Base-by-base conservation (phyloP, 2,113 vertebrate species). In the Collichthys lucidus region DNA sequence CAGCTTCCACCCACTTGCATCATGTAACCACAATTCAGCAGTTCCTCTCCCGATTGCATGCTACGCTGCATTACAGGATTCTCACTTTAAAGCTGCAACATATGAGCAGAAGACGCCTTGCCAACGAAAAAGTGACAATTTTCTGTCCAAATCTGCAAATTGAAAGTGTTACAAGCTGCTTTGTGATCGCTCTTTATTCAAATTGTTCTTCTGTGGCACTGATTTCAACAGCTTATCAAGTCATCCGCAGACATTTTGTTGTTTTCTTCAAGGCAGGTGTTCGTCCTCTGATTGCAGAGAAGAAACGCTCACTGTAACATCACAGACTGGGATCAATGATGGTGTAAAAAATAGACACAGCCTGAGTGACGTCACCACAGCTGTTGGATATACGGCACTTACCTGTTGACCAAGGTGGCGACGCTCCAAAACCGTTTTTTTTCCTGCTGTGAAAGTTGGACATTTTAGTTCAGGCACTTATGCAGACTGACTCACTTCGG, bases 1-100 rank as follows among this genome's bases (percentile, higher is more conserved):
- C 88, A 87, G 80, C 86, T 89, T 91, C 84, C 85, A 80, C 86
- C 89, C 88, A 92, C 84, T 76, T 80, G 88, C 90, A 79, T 88
- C 88, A 73, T 81, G 91, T 82, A 75, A 84, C 87, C 83, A 80
- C 83, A 84, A 76, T 78, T 86, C 64, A 71, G 82, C 67, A 56
- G 55, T 46, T 82, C 26, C 26, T 26, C 57, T 62, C 47, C 74
- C 82, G 67, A 65, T 71, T 61, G 71, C 82, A 42, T 15, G 70
- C 72, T 31, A 31, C 12, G 50, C 59, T 57, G 42, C 50, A 46
- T 22, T 22, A 20, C 72, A 70, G 20, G 22, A 29, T 73, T 86
- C 81, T 86, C 82, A 80, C 82, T 70, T 87, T 1, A 62, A 77
- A 47, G 69, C 47, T 2, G 16, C 50, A 53, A 60, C 69, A 74